phyloP scores from a whole-genome alignment of 1,140 invertebrate genomes.

The Diprion similis region DNA sequence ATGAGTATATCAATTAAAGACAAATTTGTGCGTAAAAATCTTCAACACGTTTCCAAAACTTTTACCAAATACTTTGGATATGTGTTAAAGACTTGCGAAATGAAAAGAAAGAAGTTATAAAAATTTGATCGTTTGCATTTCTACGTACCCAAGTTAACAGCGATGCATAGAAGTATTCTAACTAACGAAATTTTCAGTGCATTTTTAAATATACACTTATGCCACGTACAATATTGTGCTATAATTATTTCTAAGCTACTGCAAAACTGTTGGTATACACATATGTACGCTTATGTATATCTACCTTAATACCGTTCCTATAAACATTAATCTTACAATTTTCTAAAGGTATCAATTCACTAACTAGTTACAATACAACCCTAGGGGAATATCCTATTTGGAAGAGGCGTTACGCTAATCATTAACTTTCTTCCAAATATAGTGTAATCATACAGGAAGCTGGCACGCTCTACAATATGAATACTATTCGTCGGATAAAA shows the following conservation, averaged over 20 bases:
- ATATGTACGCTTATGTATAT: background rate
- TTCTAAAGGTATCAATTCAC: background rate
- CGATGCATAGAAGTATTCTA: background rate
- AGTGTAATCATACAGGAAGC: slow-evolving; percentile 1
- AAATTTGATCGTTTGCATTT: background rate
- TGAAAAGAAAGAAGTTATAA: no score
- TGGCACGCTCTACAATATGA: background rate
- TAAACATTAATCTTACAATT: background rate
- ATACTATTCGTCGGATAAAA: background rate
- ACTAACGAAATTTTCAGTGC: background rate
- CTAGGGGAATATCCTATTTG: background rate
- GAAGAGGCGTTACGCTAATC: background rate
- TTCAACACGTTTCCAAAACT: no score
- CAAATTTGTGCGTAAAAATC: no score
- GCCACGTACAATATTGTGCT: background rate
- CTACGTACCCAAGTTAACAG: background rate
- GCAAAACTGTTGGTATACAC: background rate
- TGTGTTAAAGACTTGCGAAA: no score
- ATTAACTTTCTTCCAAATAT: background rate
- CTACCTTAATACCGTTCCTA: background rate
- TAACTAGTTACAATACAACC: background rate
- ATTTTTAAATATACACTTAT: background rate
- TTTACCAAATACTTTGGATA: no score
- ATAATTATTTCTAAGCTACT: background rate
- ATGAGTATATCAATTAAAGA: no score